A percentile compares a stretch with the other conserved stretches of the same genome.
phyloP scores from a whole-genome alignment of 1,140 invertebrate genomes.

The Kradibia gibbosae region DNA sequence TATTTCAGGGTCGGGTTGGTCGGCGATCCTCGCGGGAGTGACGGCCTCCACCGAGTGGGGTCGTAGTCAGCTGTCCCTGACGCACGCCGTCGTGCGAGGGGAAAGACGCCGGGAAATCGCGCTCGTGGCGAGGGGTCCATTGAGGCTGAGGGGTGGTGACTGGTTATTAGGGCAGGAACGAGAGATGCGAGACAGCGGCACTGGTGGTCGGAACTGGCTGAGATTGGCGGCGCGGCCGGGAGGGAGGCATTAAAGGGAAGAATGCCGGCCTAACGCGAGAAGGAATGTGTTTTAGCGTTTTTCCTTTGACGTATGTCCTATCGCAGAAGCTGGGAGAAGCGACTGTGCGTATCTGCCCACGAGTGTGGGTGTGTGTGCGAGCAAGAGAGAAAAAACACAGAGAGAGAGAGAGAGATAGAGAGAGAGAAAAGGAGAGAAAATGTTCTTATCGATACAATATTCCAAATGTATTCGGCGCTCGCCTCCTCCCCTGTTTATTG shows the following conservation, averaged over 20 bases:
- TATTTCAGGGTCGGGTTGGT: conserved; percentile 66
- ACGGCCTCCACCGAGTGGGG: conserved; percentile 36
- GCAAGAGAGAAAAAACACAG: no score
- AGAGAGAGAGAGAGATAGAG: conserved; percentile 12
- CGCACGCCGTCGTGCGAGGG: conserved; percentile 65
- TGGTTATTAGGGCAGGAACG: not conserved
- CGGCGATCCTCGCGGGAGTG: conserved; percentile 57
- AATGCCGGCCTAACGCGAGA: not conserved
- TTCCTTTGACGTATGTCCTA: conserved; percentile 5
- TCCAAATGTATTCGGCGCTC: not conserved
- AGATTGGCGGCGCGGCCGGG: no score
- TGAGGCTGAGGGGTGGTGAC: not conserved
- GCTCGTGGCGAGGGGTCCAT: not conserved
- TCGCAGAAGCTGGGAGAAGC: no score
- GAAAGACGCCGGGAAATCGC: not conserved
- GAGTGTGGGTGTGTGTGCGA: no score
- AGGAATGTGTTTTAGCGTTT: not conserved
- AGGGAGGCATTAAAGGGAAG: not conserved
- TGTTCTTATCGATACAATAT: not conserved
- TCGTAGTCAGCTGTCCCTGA: conserved; percentile 72
- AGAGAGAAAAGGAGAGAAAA: conserved; percentile 5
- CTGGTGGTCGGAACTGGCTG: no score
- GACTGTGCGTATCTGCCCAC: no score
- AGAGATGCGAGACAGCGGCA: not conserved
- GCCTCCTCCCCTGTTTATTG: not conserved